Base-by-base conservation (phyloP, 2,888 invertebrate species). In the Stenolophus ochropezus region DNA sequence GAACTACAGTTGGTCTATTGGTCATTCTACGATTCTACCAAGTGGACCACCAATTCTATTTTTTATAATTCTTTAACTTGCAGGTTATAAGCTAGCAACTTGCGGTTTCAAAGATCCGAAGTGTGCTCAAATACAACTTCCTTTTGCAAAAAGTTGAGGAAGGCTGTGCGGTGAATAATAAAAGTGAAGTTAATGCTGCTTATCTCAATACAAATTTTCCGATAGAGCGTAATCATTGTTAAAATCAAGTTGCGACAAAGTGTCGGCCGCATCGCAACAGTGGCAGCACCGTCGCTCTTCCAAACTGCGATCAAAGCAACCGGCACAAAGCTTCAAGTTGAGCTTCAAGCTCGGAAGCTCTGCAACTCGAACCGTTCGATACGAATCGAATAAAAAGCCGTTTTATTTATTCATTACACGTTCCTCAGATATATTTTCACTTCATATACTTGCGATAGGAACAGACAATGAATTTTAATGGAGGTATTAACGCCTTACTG, bases 401-500 rank as follows among this genome's bases (percentile, higher is more conserved):
- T 82, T 84, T 85, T 86, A 86, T 86, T 86, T 86, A 89, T 88
- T 86, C 88, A 85, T 85, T 84, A 85, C 88, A 86, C 88, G 88
- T 88, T 85, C 83, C 85, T 82, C 84, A 88, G 87, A 88, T 89
- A 88, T 88, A 89, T 89, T 89, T 89, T 89, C 88, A 88, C 88
- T 89, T 89, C 88, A 88, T 88, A 88, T 86, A 88, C 86, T 87
- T 81, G 82, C 87, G 86, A 88, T 87, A 86, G 87, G 86, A 84
- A 86, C 88, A 86, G 87, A 88, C 88, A 88, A 88, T 88, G 89
- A 88, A 89, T 89, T 88, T 88, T 88, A 89, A 81, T 81, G 75
- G 75, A 27, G 75, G 75, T 65, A 81, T 81, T 81, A 81, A 61
- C 74, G 75, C 74, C 81, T 81, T 81, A 73, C 56, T 80, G 80